Evolutionary conservation across 1,140 invertebrate species (phyloP).

Genomic region (Lepidurus apus): DNA sequence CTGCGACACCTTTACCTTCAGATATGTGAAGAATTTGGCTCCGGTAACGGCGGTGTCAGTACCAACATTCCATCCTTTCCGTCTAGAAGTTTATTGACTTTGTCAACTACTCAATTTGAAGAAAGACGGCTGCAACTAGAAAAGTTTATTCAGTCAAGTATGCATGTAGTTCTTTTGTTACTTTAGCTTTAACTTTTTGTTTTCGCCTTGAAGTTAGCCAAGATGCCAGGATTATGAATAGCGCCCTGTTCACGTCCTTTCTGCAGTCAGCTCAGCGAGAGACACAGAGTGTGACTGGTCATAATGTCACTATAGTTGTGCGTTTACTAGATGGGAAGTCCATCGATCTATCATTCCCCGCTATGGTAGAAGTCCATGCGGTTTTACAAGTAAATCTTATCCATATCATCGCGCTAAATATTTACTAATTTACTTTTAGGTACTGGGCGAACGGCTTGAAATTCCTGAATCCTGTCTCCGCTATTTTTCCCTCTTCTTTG

Average conservation of each 20-base stretch:
- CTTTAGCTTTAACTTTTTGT: background rate
- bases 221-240: background rate
- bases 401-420: background rate
- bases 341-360: background rate
- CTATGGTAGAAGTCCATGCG: background rate
- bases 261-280: background rate
- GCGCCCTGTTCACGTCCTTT: background rate
- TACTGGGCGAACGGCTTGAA: background rate
- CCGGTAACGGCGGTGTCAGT: background rate
- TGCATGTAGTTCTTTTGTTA: background rate
- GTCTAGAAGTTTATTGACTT: background rate
- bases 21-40: background rate
- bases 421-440: background rate
- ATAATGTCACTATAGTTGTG: background rate
- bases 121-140: background rate
- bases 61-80: background rate
- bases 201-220: background rate
- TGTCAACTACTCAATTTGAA: background rate
- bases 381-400: background rate
- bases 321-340: background rate
- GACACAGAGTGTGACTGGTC: conserved; percentile 9
- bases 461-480: background rate
- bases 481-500: background rate
- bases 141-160: background rate
- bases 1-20: background rate